A percentile compares a stretch with the other conserved stretches of the same genome.
phyloP scores from a whole-genome alignment of 2,888 invertebrate species.

The Hydrotaea cyrtoneurina region DNA sequence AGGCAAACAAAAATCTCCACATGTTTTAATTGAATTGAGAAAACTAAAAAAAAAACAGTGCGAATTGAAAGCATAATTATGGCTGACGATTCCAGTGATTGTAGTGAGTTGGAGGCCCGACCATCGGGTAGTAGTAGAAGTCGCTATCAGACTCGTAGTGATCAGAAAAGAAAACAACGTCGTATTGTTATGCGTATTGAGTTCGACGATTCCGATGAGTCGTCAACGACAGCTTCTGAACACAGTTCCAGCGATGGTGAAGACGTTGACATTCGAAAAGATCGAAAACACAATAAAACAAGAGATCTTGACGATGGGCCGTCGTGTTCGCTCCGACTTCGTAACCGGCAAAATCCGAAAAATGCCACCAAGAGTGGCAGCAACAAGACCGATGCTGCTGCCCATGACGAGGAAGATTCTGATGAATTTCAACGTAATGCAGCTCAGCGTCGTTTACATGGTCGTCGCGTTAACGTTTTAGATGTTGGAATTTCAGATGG shows the following conservation, averaged over 20 bases:
- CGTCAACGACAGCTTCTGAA: conserved; percentile 65
- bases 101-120: conserved; percentile 72
- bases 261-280: conserved; percentile 54
- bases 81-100: conserved; percentile 74
- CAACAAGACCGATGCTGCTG: background rate
- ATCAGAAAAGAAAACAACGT: conserved; percentile 74
- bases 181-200: conserved; percentile 80
- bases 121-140: conserved; percentile 70
- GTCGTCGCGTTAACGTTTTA: conserved; percentile 66
- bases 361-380: conserved; percentile 38
- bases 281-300: conserved; percentile 22
- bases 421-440: conserved; percentile 69
- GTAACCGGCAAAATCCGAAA: conserved; percentile 49
- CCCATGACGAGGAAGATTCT: conserved; percentile 56
- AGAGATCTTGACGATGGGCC: conserved; percentile 70
- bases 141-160: conserved; percentile 58
- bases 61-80: conserved; percentile 56
- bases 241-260: conserved; percentile 62
- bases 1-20: conserved; percentile 28
- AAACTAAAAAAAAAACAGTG: conserved; percentile 24
- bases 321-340: conserved; percentile 68
- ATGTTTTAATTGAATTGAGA: conserved; percentile 49
- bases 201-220: conserved; percentile 77
- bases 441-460: conserved; percentile 65
- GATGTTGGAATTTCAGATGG: conserved; percentile 66